Evolutionary conservation across 2,797 vertebrate species (phyloP).

Genomic region (Trematomus bernacchii): DNA sequence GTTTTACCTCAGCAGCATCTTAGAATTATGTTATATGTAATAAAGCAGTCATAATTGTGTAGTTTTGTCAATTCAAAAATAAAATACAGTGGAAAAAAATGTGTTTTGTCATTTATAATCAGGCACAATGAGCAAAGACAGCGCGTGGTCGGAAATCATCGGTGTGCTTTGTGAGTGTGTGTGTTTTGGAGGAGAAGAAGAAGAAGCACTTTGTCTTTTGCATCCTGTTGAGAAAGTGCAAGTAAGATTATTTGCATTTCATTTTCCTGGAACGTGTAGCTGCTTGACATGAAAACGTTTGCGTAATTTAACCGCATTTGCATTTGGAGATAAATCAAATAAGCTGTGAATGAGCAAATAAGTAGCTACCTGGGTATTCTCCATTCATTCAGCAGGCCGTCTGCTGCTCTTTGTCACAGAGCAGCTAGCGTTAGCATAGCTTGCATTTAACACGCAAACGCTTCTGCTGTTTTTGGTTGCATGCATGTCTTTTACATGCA

Average conservation of each 20-base stretch:
- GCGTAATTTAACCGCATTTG: constrained; percentile 34
- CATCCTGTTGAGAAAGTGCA: constrained; percentile 67
- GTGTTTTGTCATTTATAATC: constrained; percentile 12
- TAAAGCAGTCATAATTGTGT: rapidly evolving
- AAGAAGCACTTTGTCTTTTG: constrained; percentile 18
- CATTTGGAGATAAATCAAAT: constrained; percentile 25
- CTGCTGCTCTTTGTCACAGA: constrained; percentile 67
- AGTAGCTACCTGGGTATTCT: not conserved
- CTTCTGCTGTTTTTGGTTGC: rapidly evolving
- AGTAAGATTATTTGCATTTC: constrained; percentile 78
- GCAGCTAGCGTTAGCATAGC: constrained; percentile 61
- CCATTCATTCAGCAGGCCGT: constrained; percentile 54
- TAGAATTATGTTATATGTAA: rapidly evolving
- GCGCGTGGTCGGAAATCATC: constrained; percentile 38
- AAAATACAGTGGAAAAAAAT: rapidly evolving
- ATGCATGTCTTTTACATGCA: rapidly evolving
- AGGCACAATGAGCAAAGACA: constrained; percentile 49
- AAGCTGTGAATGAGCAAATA: not conserved
- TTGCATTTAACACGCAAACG: not conserved
- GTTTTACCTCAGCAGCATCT: rapidly evolving
- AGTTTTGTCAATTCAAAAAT: not conserved
- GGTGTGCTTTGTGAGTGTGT: not conserved
- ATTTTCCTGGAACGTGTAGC: constrained; percentile 13
- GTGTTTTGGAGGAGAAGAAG: constrained; percentile 14
- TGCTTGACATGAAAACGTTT: not conserved